Evolutionary conservation across 2,797 vertebrate species (phyloP).

Genomic region (Lagodon rhomboides): DNA sequence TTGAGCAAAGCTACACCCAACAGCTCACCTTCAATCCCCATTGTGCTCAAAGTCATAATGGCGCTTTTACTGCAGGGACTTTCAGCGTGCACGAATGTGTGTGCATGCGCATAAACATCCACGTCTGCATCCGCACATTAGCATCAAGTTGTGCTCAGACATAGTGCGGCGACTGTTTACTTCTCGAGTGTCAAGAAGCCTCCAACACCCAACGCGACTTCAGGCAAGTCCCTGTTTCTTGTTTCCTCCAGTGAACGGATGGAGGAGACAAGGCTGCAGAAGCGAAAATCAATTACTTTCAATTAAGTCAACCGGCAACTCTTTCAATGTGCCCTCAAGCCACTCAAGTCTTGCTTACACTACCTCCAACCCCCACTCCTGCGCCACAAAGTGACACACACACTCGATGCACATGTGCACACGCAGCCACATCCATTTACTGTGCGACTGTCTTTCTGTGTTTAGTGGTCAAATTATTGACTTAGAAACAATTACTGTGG

Average conservation of each 20-base stretch:
- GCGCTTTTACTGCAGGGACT: constrained; percentile 60
- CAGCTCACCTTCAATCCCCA: constrained; percentile 72
- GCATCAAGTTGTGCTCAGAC: constrained; percentile 61
- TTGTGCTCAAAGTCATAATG: constrained; percentile 72
- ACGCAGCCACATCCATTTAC: constrained; percentile 55
- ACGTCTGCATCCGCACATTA: constrained; percentile 54
- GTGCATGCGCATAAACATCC: constrained; percentile 15
- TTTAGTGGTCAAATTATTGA: constrained; percentile 60
- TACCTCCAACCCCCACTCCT: constrained; percentile 58
- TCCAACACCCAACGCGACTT: constrained; percentile 60
- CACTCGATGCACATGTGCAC: constrained; percentile 25
- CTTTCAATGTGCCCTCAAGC: constrained; percentile 73
- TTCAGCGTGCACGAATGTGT: constrained; percentile 8
- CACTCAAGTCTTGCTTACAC: constrained; percentile 65
- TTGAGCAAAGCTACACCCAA: constrained; percentile 68
- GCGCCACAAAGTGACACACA: constrained; percentile 58
- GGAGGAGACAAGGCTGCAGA: constrained; percentile 65
- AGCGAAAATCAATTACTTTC: constrained; percentile 81
- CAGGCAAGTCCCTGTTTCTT: constrained; percentile 67
- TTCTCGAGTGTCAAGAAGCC: constrained; percentile 69
- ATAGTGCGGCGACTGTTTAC: constrained; percentile 59
- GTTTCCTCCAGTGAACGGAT: constrained; percentile 62
- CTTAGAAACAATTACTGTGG: constrained; percentile 52
- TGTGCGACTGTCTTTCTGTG: constrained; percentile 53
- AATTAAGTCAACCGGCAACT: constrained; percentile 83